Base-by-base conservation (phyloP, 1,140 invertebrate species). In the Lordiphosa clarofinis region DNA sequence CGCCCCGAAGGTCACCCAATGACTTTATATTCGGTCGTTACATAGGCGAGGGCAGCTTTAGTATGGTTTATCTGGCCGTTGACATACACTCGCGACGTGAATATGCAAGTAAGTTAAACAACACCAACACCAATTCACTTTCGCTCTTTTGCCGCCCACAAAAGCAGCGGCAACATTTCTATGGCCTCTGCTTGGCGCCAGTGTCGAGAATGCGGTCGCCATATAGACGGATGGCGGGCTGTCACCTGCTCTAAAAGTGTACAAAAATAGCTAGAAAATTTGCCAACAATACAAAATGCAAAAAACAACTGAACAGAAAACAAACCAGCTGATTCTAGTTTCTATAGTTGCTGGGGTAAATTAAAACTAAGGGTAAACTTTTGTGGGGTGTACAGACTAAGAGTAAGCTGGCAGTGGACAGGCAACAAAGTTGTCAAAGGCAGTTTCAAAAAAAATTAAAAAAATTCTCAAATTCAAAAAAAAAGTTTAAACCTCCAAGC, bases 11-110 rank as follows among this genome's bases (percentile, higher is more conserved):
- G 69, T 93, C 92, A 6, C 91, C 95, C n/a, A 93, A 94, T 72
- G 97, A 99, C 89, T 99, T 96, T 89, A 95, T 97, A 67, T 99
- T 99, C 91, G 96, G 96, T 28, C 98, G 97, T 91, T 92, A 96
- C 49, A 96, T 99, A 72, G 98, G 97, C 58, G 97, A 99, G 90
- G 98, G 98, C 55, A 98, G 97, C 88, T 99, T 97, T 90, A 98
- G 97, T 64, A 97, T 95, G 40, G 98, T 99, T 50, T 98, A 96
- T 90, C 91, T 98, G 57, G 96, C 96, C 33, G 97, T 96, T 90
- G 97, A 98, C 90, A 94, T 98, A 44, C 94, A 96, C 78, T 95
- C 93, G 15, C 92, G 92, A 66, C 95, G 94, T 81, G 96, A 98
- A 91, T 97, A 94, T 94, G 98, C 97, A 90, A 98, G 96, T 97